Evolutionary conservation across 2,888 invertebrate species (phyloP), one percentile per base, ranked within the genome.

Genomic region (Lottia gigantea): DNA sequence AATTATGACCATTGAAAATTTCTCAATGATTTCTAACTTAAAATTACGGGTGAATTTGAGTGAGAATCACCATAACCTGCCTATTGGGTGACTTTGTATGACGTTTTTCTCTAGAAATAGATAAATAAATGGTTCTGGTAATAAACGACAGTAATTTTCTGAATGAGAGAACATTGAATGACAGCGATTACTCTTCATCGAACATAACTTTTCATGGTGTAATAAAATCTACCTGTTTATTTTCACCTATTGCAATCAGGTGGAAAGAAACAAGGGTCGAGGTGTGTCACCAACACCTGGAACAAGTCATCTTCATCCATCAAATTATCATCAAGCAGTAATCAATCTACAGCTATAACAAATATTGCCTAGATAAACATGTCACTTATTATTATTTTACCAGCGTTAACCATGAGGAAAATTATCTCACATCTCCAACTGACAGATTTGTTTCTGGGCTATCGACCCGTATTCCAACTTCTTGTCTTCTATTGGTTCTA

Each of bases 231-330:
- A 19, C 14, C 19, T 55, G 55, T 23, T 55, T 55, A 23, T 55
- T 55, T 55, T 55, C 55, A 55, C 19, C 23, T 55, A 19, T 19
- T 23, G 19, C 23, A 23, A 55, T 55, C 19, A 55, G 23, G 19
- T 55, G 55, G 19, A 23, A 55, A 55, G 12, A 23, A 55, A 55
- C 55, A 55, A 55, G 3, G 14, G 55, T 12, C 2, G 23, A 55
- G 55, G 55, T 55, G 55, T 55, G 55, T 55, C 55, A 55, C 55
- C 19, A 11, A 23, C 55, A 55, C 55, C 55, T 55, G 55, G 55
- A 23, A 19, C 14, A 55, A 23, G 55, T 55, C 55, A 55, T 55
- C 23, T 55, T 55, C 55, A 55, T 55, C 55, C 23, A 55, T 55
- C 23, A 55, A 23, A 55, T 55, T 15, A 55, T 55, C 55, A 55